phyloP scores from a whole-genome alignment of 2,888 invertebrate genomes.

The Xestoiulus laeticollis region DNA sequence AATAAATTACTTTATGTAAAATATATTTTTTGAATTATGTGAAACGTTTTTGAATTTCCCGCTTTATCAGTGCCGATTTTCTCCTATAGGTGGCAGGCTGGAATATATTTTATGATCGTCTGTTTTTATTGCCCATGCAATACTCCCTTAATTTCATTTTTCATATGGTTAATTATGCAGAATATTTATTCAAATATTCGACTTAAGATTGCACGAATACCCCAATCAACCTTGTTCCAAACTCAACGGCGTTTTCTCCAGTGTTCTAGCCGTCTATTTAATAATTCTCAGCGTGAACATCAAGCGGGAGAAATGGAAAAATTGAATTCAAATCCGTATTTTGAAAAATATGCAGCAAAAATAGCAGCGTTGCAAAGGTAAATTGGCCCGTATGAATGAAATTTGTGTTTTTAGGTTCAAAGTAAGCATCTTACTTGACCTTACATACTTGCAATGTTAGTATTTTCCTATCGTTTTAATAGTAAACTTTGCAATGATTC shows the following conservation, averaged over 20 bases:
- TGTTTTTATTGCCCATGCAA: neutral
- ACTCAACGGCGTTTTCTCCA: neutral
- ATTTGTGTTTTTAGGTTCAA: too few relatives aligned
- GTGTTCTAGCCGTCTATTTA: neutral
- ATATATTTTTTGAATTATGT: neutral
- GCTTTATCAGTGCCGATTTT: neutral
- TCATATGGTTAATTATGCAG: neutral
- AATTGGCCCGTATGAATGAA: neutral
- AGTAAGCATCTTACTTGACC: too few relatives aligned
- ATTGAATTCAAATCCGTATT: neutral
- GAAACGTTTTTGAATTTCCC: neutral
- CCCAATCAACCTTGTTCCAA: neutral
- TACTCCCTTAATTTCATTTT: neutral
- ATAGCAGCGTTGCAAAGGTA: constrained; percentile 24
- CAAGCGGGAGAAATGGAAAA: neutral
- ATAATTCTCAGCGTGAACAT: neutral
- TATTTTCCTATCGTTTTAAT: too few relatives aligned
- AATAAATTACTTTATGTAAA: neutral
- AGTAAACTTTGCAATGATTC: too few relatives aligned
- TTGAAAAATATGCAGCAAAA: neutral
- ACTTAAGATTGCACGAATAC: neutral
- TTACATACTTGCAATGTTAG: too few relatives aligned
- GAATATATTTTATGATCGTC: neutral
- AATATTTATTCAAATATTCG: neutral
- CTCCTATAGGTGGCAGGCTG: neutral